Evolutionary conservation across 2,113 vertebrate species (phyloP).

Genomic region (Paradisaea rubra): DNA sequence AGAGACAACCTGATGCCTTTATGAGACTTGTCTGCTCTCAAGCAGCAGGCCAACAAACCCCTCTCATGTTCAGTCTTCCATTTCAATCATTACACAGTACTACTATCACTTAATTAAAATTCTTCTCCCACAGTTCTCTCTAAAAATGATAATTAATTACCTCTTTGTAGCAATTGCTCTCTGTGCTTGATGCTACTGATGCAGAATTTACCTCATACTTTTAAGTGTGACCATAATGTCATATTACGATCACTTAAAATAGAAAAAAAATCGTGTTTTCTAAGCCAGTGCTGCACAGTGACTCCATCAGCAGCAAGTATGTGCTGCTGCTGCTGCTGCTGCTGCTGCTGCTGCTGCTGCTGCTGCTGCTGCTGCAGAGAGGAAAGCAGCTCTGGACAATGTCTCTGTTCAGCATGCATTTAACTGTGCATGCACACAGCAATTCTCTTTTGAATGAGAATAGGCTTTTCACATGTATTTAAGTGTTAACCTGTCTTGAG

Average conservation of each 20-base stretch:
- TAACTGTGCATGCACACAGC: not conserved
- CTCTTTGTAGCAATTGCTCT: not conserved
- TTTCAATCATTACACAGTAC: not conserved
- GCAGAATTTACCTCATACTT: not conserved
- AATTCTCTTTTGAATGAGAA: not conserved
- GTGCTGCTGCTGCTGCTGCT: not conserved
- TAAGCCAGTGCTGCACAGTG: not conserved
- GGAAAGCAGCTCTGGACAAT: not conserved
- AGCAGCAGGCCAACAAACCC: not conserved
- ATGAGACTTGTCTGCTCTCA: not conserved
- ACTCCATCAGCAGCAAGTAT: not conserved
- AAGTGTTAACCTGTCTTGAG: not conserved
- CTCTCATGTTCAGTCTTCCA: not conserved
- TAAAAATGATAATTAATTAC: not conserved
- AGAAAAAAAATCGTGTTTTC: not conserved
- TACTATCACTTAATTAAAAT: not conserved
- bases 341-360: not conserved
- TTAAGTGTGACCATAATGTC: not conserved
- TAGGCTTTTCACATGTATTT: not conserved
- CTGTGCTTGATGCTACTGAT: not conserved
- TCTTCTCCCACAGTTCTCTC: not conserved
- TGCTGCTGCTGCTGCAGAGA: not conserved
- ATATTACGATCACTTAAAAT: not conserved
- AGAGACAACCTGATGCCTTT: not conserved
- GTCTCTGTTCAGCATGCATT: not conserved